Conservation (phyloP, 2,113 vertebrate species). For the Leptodactylus fuscus region DNA sequence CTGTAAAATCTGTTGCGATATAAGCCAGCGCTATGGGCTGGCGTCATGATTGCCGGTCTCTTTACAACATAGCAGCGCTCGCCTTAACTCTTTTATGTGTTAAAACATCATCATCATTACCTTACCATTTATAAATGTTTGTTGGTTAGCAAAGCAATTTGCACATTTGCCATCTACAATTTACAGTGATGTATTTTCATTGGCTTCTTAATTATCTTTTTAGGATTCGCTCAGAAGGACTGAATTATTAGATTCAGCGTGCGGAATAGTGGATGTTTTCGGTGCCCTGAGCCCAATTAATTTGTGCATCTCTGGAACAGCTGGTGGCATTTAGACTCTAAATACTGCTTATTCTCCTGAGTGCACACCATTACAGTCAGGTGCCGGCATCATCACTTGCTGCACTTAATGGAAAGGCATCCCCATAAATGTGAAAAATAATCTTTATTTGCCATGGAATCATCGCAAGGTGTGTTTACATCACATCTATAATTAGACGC, state of each 20-base stretch:
- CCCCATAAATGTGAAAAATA: constrained; percentile 68
- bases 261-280: constrained; percentile 65
- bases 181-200: constrained; percentile 63
- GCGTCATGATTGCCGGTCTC: constrained; percentile 34
- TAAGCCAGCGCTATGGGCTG: not conserved
- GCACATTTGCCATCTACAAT: constrained; percentile 47
- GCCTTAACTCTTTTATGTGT: constrained; percentile 48
- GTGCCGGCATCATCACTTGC: constrained; percentile 79
- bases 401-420: constrained; percentile 79
- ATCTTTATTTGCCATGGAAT: constrained; percentile 52
- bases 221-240: constrained; percentile 72
- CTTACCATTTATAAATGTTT: constrained; percentile 41
- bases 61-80: constrained; percentile 36
- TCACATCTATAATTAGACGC: constrained; percentile 48
- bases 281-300: constrained; percentile 78
- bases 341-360: constrained; percentile 81
- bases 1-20: constrained; percentile 1
- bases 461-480: constrained; percentile 37
- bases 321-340: constrained; percentile 85
- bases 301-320: constrained; percentile 81
- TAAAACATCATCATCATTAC: constrained; percentile 55
- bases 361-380: constrained; percentile 85
- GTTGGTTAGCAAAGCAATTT: constrained; percentile 42
- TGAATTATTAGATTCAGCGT: constrained; percentile 72
- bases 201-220: constrained; percentile 76